Evolutionary conservation across 2,113 vertebrate genomes (phyloP).

Genomic region (Uria aalge): DNA sequence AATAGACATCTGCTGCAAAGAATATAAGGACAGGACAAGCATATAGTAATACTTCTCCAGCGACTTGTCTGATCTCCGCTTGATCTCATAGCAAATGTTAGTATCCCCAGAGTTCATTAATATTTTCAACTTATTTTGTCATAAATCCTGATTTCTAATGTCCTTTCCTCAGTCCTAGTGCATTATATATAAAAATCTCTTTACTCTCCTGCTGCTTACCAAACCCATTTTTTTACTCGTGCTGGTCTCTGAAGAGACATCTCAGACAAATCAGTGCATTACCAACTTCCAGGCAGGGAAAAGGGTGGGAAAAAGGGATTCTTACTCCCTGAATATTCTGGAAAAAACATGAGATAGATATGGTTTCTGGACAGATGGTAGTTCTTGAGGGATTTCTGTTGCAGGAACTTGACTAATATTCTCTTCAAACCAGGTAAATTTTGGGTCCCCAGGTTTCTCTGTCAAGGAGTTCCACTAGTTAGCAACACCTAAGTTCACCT

Average conservation of each 20-base stretch:
- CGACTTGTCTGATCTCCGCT: not conserved
- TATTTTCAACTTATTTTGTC: not conserved
- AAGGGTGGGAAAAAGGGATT: not conserved
- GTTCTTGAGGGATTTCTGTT: not conserved
- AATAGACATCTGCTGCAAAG: not conserved
- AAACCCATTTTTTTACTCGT: not conserved
- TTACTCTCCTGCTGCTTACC: not conserved
- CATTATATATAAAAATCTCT: not conserved
- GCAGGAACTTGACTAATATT: not conserved
- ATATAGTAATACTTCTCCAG: not conserved
- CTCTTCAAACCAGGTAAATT: not conserved
- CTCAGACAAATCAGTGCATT: not conserved
- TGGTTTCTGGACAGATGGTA: not conserved
- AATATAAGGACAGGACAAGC: not conserved
- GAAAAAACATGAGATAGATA: not conserved
- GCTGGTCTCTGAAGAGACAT: not conserved
- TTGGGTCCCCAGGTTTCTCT: not conserved
- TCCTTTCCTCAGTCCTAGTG: not conserved
- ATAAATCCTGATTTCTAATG: not conserved
- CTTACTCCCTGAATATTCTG: not conserved
- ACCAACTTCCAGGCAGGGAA: not conserved
- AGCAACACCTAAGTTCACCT: not conserved
- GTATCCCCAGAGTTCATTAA: not conserved
- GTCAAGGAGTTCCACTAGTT: not conserved
- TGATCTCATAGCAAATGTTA: not conserved